Evolutionary conservation across 2,797 vertebrate genomes (phyloP).

Genomic region (Clarias pachynema): DNA sequence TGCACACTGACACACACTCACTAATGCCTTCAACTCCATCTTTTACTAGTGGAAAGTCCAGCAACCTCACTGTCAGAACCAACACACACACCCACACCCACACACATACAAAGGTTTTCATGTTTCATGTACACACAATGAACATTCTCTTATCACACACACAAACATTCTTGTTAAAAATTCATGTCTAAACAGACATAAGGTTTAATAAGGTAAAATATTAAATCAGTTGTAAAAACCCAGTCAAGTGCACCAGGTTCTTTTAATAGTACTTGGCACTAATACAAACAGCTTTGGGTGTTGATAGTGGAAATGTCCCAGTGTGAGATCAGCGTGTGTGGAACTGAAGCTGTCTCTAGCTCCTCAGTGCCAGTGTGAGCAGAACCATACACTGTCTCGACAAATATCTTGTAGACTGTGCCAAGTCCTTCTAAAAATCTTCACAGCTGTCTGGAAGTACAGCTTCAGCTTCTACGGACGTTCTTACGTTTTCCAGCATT

Average conservation of each 20-base stretch:
- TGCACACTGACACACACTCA: conserved; percentile 14
- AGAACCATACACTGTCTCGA: not conserved
- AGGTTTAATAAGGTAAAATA: not conserved
- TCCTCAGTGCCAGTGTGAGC: conserved; percentile 16
- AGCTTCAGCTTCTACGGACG: conserved; percentile 7
- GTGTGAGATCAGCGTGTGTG: conserved; percentile 1
- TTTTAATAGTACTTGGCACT: conserved; percentile 21
- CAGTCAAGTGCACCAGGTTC: conserved; percentile 2
- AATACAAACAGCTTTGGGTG: conserved; percentile 23
- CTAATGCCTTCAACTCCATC: conserved; percentile 17
- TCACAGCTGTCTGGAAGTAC: conserved; percentile 21
- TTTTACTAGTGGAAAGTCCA: conserved; percentile 12
- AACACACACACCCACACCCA: not conserved
- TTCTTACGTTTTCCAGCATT: not conserved
- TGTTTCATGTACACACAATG: not conserved
- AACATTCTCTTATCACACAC: not conserved
- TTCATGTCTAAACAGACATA: not conserved
- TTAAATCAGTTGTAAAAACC: not conserved
- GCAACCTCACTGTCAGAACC: conserved; percentile 16
- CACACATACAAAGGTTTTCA: not conserved
- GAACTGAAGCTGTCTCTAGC: not conserved
- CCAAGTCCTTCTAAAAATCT: conserved; percentile 14
- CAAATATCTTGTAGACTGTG: not conserved
- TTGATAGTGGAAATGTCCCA: conserved; percentile 28
- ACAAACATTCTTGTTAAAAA: not conserved